Conservation (phyloP, 2,797 vertebrate genomes). For the Netta rufina region DNA sequence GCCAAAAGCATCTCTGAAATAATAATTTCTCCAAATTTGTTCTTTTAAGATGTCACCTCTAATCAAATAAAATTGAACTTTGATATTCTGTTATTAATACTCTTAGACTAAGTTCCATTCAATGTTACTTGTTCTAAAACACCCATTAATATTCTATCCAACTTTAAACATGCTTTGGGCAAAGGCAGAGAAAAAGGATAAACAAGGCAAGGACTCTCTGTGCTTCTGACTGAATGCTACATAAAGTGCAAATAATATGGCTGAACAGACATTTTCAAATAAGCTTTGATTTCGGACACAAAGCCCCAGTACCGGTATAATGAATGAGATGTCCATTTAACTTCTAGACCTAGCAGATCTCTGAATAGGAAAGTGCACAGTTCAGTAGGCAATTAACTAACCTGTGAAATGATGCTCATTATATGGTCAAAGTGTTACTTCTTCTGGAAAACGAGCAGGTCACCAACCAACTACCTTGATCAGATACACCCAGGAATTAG, state of each 20-base stretch:
- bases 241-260: not conserved
- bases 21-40: not conserved
- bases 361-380: not conserved
- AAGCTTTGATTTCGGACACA: constrained; percentile 18
- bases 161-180: not conserved
- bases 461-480: not conserved
- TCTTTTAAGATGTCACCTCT: not conserved
- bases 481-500: not conserved
- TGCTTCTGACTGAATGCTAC: not conserved
- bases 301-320: not conserved
- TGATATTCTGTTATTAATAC: not conserved
- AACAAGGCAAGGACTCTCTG: not conserved
- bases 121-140: not conserved
- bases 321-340: not conserved
- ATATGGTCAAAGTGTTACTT: not conserved
- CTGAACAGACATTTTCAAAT: not conserved
- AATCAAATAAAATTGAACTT: not conserved
- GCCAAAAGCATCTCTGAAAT: not conserved
- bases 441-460: not conserved
- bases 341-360: not conserved
- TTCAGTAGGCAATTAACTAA: constrained; percentile 2
- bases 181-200: constrained; percentile 11
- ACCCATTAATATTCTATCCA: not conserved
- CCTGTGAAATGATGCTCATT: not conserved
- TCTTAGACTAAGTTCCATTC: not conserved